Conservation (phyloP, 2,888 invertebrate species). For the Nycteola revayana region DNA sequence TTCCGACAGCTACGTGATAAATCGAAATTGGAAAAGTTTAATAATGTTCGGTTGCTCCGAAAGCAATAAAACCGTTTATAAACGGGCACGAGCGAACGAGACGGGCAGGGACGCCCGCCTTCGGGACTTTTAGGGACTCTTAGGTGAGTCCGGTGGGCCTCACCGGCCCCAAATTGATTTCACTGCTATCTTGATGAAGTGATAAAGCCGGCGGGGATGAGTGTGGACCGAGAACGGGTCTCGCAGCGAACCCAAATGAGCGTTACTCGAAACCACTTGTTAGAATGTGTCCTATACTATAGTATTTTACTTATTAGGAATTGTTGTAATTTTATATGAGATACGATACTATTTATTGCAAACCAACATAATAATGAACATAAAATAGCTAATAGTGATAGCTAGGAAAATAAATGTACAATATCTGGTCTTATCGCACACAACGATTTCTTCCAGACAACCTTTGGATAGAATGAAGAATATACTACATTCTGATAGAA, state of each 20-base stretch:
- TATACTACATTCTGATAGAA: too few relatives aligned
- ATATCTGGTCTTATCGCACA: too few relatives aligned
- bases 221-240: slow-evolving; percentile 33
- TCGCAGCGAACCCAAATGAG: slow-evolving; percentile 14
- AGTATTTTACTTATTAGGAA: too few relatives aligned
- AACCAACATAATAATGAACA: too few relatives aligned
- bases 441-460: too few relatives aligned
- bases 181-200: slow-evolving; percentile 71
- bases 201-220: slow-evolving; percentile 56
- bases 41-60: slow-evolving; percentile 83
- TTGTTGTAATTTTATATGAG: too few relatives aligned
- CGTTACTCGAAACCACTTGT: slow-evolving; percentile 24
- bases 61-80: slow-evolving; percentile 83
- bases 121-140: slow-evolving; percentile 78
- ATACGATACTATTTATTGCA: too few relatives aligned
- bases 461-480: too few relatives aligned
- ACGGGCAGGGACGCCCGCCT: slow-evolving; percentile 78
- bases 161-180: slow-evolving; percentile 73
- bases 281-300: slow-evolving; percentile 11
- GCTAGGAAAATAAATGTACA: too few relatives aligned
- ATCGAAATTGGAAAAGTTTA: slow-evolving; percentile 83
- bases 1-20: slow-evolving; percentile 83
- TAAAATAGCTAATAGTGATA: too few relatives aligned
- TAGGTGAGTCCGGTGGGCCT: slow-evolving; percentile 69
- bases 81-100: slow-evolving; percentile 81